Evolutionary conservation across 2,113 vertebrate species (phyloP).

Genomic region (Lasiurus cinereus): DNA sequence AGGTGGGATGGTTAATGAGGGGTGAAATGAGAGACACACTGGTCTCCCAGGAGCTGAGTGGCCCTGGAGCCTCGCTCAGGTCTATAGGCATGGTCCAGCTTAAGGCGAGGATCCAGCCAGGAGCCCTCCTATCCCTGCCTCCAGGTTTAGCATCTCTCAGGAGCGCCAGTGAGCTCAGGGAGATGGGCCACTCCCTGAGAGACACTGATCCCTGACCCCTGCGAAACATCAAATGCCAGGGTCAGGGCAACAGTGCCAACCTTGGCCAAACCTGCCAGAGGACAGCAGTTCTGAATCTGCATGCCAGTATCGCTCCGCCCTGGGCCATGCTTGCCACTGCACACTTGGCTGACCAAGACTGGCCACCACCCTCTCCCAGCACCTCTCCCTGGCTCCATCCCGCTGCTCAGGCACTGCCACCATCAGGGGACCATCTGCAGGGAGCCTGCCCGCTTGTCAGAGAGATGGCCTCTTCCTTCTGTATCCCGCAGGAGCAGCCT

Average conservation of each 20-base stretch:
- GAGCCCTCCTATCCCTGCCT: not conserved
- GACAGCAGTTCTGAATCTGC: not conserved
- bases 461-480: constrained; percentile 51
- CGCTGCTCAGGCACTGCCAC: constrained; percentile 64
- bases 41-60: not conserved
- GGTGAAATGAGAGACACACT: not conserved
- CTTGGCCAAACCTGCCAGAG: not conserved
- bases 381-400: constrained; percentile 27
- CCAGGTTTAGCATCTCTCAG: not conserved
- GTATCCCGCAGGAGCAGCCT: not conserved
- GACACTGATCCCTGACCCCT: not conserved
- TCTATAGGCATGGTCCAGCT: not conserved
- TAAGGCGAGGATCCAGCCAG: not conserved
- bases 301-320: not conserved
- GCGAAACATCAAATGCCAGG: not conserved
- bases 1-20: not conserved
- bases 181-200: not conserved
- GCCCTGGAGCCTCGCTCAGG: not conserved
- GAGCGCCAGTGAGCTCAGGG: not conserved
- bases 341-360: constrained; percentile 4
- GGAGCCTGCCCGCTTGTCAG: constrained; percentile 35
- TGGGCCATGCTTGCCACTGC: not conserved
- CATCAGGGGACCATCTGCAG: constrained; percentile 67
- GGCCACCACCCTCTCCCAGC: not conserved
- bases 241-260: not conserved